Evolutionary conservation across 2,888 invertebrate species (phyloP).

Genomic region (Tenthredo livida): DNA sequence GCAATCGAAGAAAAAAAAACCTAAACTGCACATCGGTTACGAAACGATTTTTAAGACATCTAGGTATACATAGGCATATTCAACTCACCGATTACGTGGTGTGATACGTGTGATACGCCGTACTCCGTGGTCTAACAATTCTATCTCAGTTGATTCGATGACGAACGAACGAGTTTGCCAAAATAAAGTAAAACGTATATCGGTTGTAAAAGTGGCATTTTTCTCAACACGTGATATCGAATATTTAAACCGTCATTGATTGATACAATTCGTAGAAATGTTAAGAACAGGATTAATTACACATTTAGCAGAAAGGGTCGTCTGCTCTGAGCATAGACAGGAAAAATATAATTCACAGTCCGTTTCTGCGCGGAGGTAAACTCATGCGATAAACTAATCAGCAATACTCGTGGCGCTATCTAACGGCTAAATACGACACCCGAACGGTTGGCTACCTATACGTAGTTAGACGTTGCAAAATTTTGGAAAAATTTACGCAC

Average conservation of each 20-base stretch:
- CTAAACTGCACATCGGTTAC: neutral
- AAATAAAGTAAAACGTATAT: conserved; percentile 23
- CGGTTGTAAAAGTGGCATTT: conserved; percentile 34
- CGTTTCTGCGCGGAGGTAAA: neutral
- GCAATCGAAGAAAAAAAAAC: neutral
- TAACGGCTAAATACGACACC: neutral
- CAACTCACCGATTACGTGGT: conserved; percentile 31
- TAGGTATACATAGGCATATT: neutral
- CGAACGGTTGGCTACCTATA: neutral
- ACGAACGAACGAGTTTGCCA: neutral
- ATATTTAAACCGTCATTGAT: neutral
- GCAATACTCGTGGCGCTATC: neutral
- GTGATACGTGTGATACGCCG: conserved; percentile 8
- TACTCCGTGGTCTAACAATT: neutral
- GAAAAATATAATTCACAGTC: neutral
- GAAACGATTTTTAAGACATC: neutral
- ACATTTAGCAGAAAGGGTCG: conserved; percentile 23
- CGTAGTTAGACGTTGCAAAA: neutral
- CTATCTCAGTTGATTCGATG: neutral
- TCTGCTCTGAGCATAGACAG: conserved; percentile 7
- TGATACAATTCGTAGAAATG: neutral
- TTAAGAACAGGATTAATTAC: neutral
- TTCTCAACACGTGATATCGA: neutral
- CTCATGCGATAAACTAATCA: neutral
- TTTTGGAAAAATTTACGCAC: neutral